These are phyloP conservation scores for Premnoplex brunnescens DNA, from an alignment of 2,797 vertebrate species.

Conservation along the genomic window DNA sequence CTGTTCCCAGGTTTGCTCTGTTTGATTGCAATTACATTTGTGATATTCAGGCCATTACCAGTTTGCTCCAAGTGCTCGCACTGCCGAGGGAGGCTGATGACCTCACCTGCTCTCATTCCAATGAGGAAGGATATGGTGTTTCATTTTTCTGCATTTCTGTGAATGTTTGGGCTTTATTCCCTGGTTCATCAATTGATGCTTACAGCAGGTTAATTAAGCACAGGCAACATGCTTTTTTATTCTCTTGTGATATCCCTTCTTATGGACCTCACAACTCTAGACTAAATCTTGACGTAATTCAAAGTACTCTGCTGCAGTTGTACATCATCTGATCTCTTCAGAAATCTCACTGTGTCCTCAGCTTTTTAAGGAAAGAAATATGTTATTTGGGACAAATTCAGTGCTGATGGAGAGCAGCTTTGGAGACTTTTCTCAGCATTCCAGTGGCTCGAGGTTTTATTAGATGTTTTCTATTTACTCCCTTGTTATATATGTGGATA, in stretches of 20 bases:
- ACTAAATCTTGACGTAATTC: not conserved
- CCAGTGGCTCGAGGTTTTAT: not conserved
- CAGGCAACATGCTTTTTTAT: rapidly evolving
- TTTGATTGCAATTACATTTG: not conserved
- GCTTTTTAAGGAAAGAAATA: not conserved
- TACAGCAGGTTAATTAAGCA: not conserved
- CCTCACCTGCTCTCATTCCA: not conserved
- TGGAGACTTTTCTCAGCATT: not conserved
- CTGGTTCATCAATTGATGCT: not conserved
- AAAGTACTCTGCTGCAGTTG: not conserved
- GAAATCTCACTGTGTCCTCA: not conserved
- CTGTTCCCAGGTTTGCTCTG: not conserved
- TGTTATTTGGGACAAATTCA: not conserved
- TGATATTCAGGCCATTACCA: not conserved
- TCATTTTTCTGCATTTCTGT: not conserved
- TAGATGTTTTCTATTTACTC: not conserved
- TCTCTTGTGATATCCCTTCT: not conserved
- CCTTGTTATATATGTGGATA: not conserved
- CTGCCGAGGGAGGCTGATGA: not conserved
- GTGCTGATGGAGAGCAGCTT: not conserved
- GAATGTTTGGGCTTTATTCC: not conserved
- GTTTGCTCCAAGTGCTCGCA: not conserved
- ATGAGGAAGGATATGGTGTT: not conserved
- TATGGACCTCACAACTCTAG: not conserved
- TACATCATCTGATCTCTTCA: not conserved